phyloP scores from a whole-genome alignment of 2,797 vertebrate species.

The Bradypus variegatus region DNA sequence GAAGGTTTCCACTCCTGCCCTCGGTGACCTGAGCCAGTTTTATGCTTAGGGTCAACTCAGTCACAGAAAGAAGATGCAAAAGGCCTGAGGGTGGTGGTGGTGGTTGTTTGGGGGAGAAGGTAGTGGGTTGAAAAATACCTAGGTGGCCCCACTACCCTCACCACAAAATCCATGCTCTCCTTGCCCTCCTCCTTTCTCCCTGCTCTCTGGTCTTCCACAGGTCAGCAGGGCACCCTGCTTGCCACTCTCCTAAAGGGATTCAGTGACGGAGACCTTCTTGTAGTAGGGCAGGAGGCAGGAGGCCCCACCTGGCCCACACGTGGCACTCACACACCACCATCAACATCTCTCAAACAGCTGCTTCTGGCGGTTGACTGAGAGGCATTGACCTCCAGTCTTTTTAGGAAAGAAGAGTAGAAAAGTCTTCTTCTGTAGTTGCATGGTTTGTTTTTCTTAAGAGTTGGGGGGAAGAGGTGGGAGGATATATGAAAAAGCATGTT shows the following conservation, averaged over 20 bases:
- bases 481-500: neutral
- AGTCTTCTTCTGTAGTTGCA: neutral
- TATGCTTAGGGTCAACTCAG: neutral
- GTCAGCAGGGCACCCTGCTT: neutral
- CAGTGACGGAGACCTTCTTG: neutral
- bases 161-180: neutral
- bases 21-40: constrained; percentile 20
- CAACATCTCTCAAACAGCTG: neutral
- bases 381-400: neutral
- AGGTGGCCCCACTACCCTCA: neutral
- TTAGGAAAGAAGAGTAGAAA: neutral
- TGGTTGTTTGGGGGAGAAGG: too few species aligned
- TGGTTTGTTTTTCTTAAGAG: neutral
- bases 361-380: neutral
- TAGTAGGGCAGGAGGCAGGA: neutral
- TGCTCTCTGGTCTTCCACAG: constrained; percentile 14
- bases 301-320: neutral
- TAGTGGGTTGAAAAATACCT: neutral
- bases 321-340: neutral
- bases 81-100: neutral
- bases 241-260: neutral
- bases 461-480: too few species aligned
- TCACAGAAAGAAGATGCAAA: constrained; percentile 7
- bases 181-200: neutral
- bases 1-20: neutral